phyloP scores from a whole-genome alignment of 2,113 vertebrate species.

The Etheostoma spectabile region DNA sequence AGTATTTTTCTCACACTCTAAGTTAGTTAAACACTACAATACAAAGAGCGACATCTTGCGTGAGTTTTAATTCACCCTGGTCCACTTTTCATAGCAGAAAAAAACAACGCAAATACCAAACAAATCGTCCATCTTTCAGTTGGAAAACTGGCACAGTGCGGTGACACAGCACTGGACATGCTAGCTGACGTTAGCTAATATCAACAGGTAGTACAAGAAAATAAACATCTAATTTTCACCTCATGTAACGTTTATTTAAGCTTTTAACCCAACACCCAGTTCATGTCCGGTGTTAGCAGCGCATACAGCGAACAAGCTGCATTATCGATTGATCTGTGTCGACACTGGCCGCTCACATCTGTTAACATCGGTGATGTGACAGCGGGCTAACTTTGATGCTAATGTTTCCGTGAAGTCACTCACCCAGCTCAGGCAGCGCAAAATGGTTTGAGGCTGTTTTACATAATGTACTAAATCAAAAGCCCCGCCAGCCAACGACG shows the following conservation, averaged over 20 bases:
- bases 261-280: neutral
- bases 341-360: slow-evolving; percentile 36
- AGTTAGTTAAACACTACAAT: neutral
- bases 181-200: slow-evolving; percentile 36
- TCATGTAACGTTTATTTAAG: neutral
- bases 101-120: neutral
- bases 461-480: slow-evolving; percentile 86
- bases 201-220: neutral
- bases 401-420: slow-evolving; percentile 71
- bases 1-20: neutral
- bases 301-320: accelerated
- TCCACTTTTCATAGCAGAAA: neutral
- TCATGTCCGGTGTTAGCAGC: neutral
- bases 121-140: neutral
- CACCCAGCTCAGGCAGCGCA: slow-evolving; percentile 88
- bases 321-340: accelerated
- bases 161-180: slow-evolving; percentile 59
- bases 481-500: slow-evolving; percentile 89
- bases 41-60: neutral
- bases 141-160: neutral
- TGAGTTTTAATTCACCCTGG: accelerated
- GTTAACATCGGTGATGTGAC: slow-evolving; percentile 48
- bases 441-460: slow-evolving; percentile 88
- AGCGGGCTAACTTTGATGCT: slow-evolving; percentile 61
- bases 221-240: neutral